Base-by-base conservation (phyloP, 2,888 invertebrate genomes). In the Beris chalybata region DNA sequence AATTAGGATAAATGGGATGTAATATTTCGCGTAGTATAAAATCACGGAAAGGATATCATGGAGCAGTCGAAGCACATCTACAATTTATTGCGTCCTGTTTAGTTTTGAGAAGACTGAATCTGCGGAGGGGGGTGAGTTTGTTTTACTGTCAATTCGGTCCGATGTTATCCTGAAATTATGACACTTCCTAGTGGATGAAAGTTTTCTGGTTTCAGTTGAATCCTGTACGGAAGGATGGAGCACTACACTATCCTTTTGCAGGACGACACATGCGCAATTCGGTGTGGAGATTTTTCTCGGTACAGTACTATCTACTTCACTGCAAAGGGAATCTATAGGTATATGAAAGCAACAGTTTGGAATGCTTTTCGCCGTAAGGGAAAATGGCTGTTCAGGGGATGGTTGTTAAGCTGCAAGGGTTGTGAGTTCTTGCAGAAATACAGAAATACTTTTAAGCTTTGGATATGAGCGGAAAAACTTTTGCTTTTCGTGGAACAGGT, bases 1-100 rank as follows among this genome's bases (percentile, higher is more conserved):
- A 59, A 59, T 59, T 59, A 59, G 58, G 48, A 59, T 59, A 59
- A 59, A 59, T 59, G 44, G 30, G 29, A 30, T n/a, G 58, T 59
- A 30, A 59, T 59, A 31, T 59, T 59, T 47, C 13, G 47, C 48
- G 31, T 47, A 47, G 48, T 47, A 47, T 59, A 47, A 59, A 59
- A 59, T 45, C 48, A 30, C 48, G 29, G n/a, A 59, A 59, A 59
- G 47, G 58, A 59, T 48, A 22, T n/a, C 38, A n/a, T 15, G 13
- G 13, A 15, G 7, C 13, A 22, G 9, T 57, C 32, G 45, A 43
- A 56, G 44, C 9, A 48, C 7, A 48, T 57, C 13, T 43, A 5
- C 30, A 47, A 59, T 59, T 59, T 59, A 59, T 59, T 11, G 29
- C 47, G 13, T 44, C n/a, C 22, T 48, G 47, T 59, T 31, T 47